Percentiles rank a stretch among this genome's conserved stretches.
Evolutionary conservation across 2,113 vertebrate genomes (phyloP).

Genomic region (Lasiurus borealis): DNA sequence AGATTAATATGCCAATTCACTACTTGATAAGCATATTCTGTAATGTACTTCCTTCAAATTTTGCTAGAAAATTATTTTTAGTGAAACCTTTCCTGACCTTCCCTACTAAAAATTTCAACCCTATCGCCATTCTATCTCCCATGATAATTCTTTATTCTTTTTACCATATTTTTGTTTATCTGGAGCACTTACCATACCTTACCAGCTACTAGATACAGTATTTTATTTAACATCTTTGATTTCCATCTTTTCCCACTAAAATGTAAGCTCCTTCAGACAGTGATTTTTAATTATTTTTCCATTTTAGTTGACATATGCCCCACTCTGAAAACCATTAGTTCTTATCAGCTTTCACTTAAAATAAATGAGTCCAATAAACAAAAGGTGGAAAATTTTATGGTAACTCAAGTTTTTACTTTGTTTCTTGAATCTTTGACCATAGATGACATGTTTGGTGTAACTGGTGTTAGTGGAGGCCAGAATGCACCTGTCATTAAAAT

Average conservation of each 20-base stretch:
- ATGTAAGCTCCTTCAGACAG: neutral
- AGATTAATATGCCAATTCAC: neutral
- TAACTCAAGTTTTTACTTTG: neutral
- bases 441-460: neutral
- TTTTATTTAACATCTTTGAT: constrained; percentile 1
- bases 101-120: neutral
- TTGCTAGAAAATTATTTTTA: neutral
- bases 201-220: neutral
- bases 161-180: neutral
- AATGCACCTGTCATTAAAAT: neutral
- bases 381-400: neutral
- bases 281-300: neutral
- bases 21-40: neutral
- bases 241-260: neutral
- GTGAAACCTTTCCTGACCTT: neutral
- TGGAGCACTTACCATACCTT: neutral
- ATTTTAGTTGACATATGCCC: neutral
- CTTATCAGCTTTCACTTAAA: neutral
- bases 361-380: neutral
- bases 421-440: neutral
- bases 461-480: neutral
- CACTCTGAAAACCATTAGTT: neutral
- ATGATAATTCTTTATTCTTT: neutral
- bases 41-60: neutral
- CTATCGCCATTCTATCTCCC: neutral